Evolutionary conservation across 2,797 vertebrate species (phyloP).

Genomic region (Sebastes oblongus): DNA sequence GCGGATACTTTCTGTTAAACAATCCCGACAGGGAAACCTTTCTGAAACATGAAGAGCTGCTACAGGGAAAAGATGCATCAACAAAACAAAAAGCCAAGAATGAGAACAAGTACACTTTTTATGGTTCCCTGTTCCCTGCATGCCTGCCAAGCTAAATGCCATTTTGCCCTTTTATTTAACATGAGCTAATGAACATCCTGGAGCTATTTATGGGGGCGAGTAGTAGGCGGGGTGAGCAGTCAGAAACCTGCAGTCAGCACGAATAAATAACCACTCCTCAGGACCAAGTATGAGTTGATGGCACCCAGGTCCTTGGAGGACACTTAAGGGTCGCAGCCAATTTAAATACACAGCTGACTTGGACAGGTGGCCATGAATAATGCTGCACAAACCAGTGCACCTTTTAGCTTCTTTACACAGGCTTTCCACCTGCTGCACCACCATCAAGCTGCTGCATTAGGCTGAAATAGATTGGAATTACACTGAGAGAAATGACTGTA

Average conservation of each 20-base stretch:
- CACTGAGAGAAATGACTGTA: neutral
- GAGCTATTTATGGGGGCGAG: slow-evolving; percentile 31
- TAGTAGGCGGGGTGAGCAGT: neutral
- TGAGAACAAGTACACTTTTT: neutral
- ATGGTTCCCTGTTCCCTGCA: neutral
- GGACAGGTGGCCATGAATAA: slow-evolving; percentile 67
- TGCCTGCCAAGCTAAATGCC: slow-evolving; percentile 31
- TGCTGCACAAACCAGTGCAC: slow-evolving; percentile 2
- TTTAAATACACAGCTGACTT: slow-evolving; percentile 49
- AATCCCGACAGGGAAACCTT: neutral
- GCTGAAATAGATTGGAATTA: neutral
- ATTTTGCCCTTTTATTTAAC: slow-evolving; percentile 55
- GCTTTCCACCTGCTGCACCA: slow-evolving; percentile 20
- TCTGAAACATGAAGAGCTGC: neutral
- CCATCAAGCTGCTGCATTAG: slow-evolving; percentile 3
- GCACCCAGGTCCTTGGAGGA: slow-evolving; percentile 42
- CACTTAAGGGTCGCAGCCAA: slow-evolving; percentile 43
- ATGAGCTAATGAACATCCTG: slow-evolving; percentile 47
- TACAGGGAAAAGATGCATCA: neutral
- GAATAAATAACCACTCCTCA: slow-evolving; percentile 56
- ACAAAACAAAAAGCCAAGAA: neutral
- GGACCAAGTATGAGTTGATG: slow-evolving; percentile 31
- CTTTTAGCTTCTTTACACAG: neutral
- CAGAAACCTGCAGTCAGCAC: slow-evolving; percentile 52
- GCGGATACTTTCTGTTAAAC: neutral